Percentiles rank a stretch among this genome's conserved stretches.
phyloP scores from a whole-genome alignment of 2,888 invertebrate species.

The Neoascia interrupta region DNA sequence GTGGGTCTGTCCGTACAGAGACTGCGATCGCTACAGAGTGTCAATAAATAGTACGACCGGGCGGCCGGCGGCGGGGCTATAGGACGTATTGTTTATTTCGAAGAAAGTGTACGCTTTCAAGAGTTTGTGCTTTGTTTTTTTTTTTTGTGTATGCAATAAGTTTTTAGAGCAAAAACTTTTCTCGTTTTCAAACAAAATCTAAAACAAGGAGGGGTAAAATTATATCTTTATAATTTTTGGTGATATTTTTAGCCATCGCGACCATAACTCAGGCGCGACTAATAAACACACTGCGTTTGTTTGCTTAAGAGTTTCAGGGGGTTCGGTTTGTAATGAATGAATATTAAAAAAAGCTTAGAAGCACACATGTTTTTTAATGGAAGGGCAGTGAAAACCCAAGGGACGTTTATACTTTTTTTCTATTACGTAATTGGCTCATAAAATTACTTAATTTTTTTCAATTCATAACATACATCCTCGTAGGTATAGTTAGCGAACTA shows the following conservation, averaged over 20 bases:
- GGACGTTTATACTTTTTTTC: neutral
- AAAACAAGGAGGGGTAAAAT: slow-evolving; percentile 22
- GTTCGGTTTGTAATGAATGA: no score
- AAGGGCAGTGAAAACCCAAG: slow-evolving; percentile 28
- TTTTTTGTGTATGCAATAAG: slow-evolving; percentile 21
- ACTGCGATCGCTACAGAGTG: no score
- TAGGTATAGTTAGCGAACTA: no score
- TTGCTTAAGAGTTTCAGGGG: slow-evolving; percentile 5
- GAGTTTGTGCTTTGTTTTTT: slow-evolving; percentile 17
- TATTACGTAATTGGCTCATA: no score
- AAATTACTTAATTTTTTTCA: no score
- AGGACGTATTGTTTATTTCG: slow-evolving; percentile 54
- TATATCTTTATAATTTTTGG: slow-evolving; percentile 52
- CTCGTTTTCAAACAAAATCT: slow-evolving; percentile 29
- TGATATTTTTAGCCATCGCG: slow-evolving; percentile 57
- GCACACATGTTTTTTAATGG: slow-evolving; percentile 22
- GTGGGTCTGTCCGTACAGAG: no score
- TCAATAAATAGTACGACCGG: slow-evolving; percentile 25
- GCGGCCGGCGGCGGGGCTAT: neutral
- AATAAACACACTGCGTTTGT: slow-evolving; percentile 35
- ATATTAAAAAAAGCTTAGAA: no score
- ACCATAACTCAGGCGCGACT: slow-evolving; percentile 47
- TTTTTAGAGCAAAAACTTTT: slow-evolving; percentile 38
- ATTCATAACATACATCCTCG: slow-evolving; percentile 39
- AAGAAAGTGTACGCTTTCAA: slow-evolving; percentile 44